A percentile compares a stretch with the other conserved stretches of the same genome.
Evolutionary conservation across 2,113 vertebrate species (phyloP).

Genomic region (Myxocyprinus asiaticus): DNA sequence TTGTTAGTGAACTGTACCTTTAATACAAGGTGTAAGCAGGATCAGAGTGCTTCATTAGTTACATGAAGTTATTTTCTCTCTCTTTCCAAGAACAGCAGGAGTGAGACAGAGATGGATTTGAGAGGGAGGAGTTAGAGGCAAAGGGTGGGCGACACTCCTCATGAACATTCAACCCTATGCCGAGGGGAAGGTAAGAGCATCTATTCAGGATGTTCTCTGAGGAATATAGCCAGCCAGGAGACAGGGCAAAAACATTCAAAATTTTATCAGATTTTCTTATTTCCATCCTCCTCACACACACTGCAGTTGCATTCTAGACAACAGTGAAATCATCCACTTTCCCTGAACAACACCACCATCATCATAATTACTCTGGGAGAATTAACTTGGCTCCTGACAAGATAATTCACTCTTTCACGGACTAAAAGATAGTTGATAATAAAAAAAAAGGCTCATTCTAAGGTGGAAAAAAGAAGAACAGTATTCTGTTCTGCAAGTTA

Average conservation of each 20-base stretch:
- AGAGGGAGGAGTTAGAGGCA: constrained; percentile 3
- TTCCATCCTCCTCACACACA: constrained; percentile 10
- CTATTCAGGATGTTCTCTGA: constrained; percentile 21
- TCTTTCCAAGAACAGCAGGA: not conserved
- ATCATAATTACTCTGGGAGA: constrained; percentile 72
- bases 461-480: not conserved
- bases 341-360: constrained; percentile 65
- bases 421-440: constrained; percentile 57
- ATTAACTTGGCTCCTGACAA: constrained; percentile 73
- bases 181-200: constrained; percentile 2
- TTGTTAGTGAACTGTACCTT: too few species aligned
- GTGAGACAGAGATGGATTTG: not conserved
- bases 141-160: not conserved
- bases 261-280: constrained; percentile 23
- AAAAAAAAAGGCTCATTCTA: constrained; percentile 47
- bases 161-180: constrained; percentile 35
- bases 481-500: not conserved
- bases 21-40: too few species aligned
- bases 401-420: constrained; percentile 65
- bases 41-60: not conserved
- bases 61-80: not conserved
- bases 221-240: constrained; percentile 33
- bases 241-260: constrained; percentile 12
- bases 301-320: constrained; percentile 48
- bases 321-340: constrained; percentile 15